Evolutionary conservation across 2,113 vertebrate species (phyloP).

Genomic region (Chloebia gouldiae): DNA sequence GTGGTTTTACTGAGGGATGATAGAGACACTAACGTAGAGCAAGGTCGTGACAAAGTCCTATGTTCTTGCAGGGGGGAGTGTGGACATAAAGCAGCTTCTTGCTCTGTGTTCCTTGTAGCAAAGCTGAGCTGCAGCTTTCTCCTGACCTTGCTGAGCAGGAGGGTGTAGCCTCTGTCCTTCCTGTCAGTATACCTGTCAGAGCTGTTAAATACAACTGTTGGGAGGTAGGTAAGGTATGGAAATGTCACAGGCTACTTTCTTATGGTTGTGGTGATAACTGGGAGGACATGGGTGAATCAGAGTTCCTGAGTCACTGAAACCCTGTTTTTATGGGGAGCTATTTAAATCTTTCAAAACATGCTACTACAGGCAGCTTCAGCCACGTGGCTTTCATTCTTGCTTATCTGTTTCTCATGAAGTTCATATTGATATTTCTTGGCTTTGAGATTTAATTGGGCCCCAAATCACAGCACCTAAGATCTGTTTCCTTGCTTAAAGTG

Average conservation of each 20-base stretch:
- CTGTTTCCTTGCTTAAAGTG: background rate
- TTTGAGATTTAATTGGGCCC: background rate
- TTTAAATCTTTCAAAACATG: background rate
- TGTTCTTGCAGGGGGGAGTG: background rate
- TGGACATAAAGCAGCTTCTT: background rate
- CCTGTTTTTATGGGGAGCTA: background rate
- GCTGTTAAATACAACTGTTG: background rate
- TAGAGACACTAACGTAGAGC: background rate
- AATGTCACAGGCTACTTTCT: background rate
- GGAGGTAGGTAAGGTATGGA: background rate
- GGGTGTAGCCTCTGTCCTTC: background rate
- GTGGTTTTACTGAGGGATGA: background rate
- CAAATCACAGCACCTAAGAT: background rate
- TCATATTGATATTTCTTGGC: background rate
- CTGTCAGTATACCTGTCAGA: background rate
- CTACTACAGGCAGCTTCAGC: background rate
- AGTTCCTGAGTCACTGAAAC: background rate
- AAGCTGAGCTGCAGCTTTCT: background rate
- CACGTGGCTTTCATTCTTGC: background rate
- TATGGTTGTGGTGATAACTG: background rate
- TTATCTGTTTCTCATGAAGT: background rate
- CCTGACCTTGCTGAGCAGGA: slow-evolving; percentile 3
- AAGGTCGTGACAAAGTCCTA: background rate
- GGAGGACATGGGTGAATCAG: background rate
- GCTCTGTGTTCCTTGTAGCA: background rate